Conservation (phyloP, 2,113 vertebrate genomes). For the Pluvialis apricaria region DNA sequence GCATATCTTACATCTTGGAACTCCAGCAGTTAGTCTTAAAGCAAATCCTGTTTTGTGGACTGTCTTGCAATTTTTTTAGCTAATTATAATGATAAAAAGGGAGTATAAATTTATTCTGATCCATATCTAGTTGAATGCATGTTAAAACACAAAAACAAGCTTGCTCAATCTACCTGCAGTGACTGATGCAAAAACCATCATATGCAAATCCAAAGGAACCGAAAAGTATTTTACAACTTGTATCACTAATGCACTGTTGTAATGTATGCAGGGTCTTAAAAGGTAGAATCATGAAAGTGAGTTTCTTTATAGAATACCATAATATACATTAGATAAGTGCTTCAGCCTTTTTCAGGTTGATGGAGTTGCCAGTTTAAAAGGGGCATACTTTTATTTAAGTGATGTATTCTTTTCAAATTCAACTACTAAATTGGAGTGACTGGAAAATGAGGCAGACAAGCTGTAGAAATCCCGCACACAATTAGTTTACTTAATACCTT, state of each 20-base stretch:
- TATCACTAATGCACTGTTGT: constrained; percentile 86
- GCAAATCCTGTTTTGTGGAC: constrained; percentile 88
- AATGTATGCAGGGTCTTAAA: constrained; percentile 76
- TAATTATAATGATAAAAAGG: constrained; percentile 89
- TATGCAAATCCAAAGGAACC: constrained; percentile 92
- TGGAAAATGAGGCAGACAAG: constrained; percentile 32
- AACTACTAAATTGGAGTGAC: constrained; percentile 27
- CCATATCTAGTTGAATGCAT: constrained; percentile 93
- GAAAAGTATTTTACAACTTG: constrained; percentile 82
- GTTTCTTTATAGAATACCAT: constrained; percentile 59
- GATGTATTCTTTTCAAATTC: constrained; percentile 46
- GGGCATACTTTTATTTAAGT: constrained; percentile 60
- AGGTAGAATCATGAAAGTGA: constrained; percentile 62
- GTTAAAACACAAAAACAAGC: constrained; percentile 84
- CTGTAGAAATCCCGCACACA: constrained; percentile 17
- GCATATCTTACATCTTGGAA: constrained; percentile 86
- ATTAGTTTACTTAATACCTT: constrained; percentile 28
- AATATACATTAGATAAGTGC: constrained; percentile 40
- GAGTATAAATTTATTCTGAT: constrained; percentile 86
- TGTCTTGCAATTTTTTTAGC: constrained; percentile 94
- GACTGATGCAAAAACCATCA: constrained; percentile 90
- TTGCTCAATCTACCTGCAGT: constrained; percentile 94
- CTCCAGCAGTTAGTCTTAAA: constrained; percentile 82
- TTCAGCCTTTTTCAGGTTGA: constrained; percentile 67
- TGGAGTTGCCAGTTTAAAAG: constrained; percentile 62